Evolutionary conservation across 2,113 vertebrate genomes (phyloP), one percentile per base, ranked within the genome.

Genomic region (Larimichthys polyactis): DNA sequence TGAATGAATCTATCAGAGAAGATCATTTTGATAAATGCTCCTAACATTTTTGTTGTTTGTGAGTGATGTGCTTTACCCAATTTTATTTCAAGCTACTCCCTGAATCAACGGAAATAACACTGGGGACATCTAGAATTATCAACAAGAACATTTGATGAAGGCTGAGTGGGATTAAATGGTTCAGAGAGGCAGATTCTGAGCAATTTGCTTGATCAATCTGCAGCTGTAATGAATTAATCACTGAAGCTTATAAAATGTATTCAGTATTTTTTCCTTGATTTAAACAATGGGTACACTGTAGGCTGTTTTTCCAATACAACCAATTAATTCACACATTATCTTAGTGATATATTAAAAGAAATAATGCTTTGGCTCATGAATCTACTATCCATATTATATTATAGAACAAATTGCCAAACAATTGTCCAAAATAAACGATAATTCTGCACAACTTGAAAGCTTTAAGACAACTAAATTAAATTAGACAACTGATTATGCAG

Each of bases 391-490:
- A 46, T 54, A 5, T 59, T 29, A 2, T 5, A 78, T 73, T 70
- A 70, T 70, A 73, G 52, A 65, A 29, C 10, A 74, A 75, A 66
- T 67, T 40, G 64, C 65, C 36, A 77, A 72, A 24, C 27, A 81
- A 54, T 64, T 72, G 0, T 20, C 0, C 14, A 64, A 52, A 84
- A 80, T 1, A 54, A 27, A 49, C 29, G 52, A 59, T 64, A 68
- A 65, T 36, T 75, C n/a, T 54, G 60, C 72, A 69, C 6, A 62
- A 27, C 22, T 59, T 59, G 44, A 67, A 82, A 57, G 57, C 17
- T 81, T 74, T 29, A 44, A 68, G n/a, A 48, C 32, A 36, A 27
- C 27, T 27, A 27, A 27, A 27, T 27, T 71, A 46, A 32, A 20
- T 51, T 19, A 32, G 36, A 32, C 48, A 4, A 63, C 17, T 20